Evolutionary conservation across 92 coral and sea anemone genomes (phyloP), one percentile per base, ranked within the genome.

Genomic region (Zoanthus gigantus): DNA sequence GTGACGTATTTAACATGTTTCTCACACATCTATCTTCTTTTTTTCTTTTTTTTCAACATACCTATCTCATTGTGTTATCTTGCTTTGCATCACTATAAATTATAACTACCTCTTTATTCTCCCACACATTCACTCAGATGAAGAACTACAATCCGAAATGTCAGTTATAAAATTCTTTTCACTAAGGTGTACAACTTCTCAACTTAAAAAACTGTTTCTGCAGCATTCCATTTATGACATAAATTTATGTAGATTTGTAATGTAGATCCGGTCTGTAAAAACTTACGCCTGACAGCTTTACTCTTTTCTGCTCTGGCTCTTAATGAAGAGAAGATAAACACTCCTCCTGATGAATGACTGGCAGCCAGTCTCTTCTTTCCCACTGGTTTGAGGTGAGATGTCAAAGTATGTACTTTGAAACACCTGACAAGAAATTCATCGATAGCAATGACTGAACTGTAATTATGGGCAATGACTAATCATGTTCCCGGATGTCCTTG

Each of bases 291-390:
- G 29, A 65, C 47, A 58, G 87, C 90, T 67, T 79, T 89, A 67
- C 29, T 61, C 42, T 87, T 91, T 37, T 94, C 89, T 16, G 92
- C 93, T 60, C 92, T 90, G 56, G 83, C 86, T 87, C 93, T 88
- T 44, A 96, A 86, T 4, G 96, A 93, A 29, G 98, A 96, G 86
- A 96, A 96, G 52, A 96, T 96, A 66, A 96, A 96, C 12, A 98
- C 96, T 0, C 98, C 94, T 65, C 79, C n/a, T 31, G 93, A 66
- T 13, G 89, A 13, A 46, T 83, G 87, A 12, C 87, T 72, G 1
- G 82, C 58, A 29, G 89, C 87, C 16, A 82, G 67, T 28, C 88
- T 74, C 71, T 93, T 94, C 69, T 91, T 92, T 16, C 94, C 92
- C 28, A 95, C 93, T n/a, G 98, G 98, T 79, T 92, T 94, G 48